Evolutionary conservation across 2,113 vertebrate species (phyloP).

Genomic region (Oriolus oriolus): DNA sequence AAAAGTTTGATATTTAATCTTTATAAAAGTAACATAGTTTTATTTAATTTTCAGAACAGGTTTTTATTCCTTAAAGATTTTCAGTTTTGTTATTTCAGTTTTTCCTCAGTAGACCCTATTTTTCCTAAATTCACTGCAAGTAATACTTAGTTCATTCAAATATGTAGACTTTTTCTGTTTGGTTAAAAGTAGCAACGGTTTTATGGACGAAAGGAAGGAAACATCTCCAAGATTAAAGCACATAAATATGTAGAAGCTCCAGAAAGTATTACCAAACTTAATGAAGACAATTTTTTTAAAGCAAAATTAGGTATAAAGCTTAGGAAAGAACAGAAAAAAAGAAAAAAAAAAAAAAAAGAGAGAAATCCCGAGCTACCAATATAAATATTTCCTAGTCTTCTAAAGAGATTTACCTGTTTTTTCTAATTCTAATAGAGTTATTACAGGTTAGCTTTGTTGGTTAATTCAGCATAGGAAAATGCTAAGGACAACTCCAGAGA

Average conservation of each 20-base stretch:
- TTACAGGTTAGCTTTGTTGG: accelerated
- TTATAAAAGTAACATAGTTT: accelerated
- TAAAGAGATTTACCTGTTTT: background rate
- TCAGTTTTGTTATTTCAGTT: background rate
- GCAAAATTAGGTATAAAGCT: background rate
- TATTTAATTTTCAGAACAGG: background rate
- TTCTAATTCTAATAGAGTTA: background rate
- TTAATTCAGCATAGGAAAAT: background rate
- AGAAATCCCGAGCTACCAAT: background rate
- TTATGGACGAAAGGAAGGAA: background rate
- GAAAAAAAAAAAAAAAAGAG: background rate
- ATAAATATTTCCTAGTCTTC: background rate
- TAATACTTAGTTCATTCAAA: background rate
- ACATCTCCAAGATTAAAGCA: background rate
- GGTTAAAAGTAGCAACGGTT: background rate
- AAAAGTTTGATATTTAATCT: background rate
- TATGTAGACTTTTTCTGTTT: background rate
- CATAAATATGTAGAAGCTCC: background rate
- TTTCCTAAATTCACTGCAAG: background rate
- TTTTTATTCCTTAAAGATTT: background rate
- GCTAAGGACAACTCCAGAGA: background rate
- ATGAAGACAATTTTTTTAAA: background rate
- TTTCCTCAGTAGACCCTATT: background rate
- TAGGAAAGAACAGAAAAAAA: background rate
- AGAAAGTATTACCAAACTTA: background rate